Evolutionary conservation across 92 coral and sea anemone genomes (phyloP).

Genomic region (Palythoa grandiflora): DNA sequence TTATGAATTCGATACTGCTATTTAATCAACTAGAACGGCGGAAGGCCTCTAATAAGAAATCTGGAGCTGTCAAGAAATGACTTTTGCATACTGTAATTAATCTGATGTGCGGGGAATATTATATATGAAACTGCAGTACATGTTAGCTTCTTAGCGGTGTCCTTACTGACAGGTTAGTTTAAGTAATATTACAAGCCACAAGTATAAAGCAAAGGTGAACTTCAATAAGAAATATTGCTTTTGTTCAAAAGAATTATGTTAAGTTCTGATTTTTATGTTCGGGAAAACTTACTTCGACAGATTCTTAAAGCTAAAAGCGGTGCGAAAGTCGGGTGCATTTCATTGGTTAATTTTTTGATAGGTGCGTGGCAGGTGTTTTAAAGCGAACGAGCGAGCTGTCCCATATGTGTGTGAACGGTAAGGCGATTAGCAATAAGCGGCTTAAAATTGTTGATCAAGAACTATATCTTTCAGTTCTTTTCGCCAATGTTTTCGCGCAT

Average conservation of each 20-base stretch:
- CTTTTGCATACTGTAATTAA: constrained; percentile 32
- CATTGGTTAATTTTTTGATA: constrained; percentile 30
- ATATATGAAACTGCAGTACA: not conserved
- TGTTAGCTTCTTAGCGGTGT: not conserved
- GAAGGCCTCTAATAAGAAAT: constrained; percentile 22
- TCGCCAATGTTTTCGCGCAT: not conserved
- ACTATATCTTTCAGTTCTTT: not conserved
- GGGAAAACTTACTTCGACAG: constrained; percentile 1
- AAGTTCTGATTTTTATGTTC: not conserved
- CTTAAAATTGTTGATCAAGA: not conserved
- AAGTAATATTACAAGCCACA: not conserved
- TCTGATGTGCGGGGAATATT: constrained; percentile 13
- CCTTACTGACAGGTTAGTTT: not conserved
- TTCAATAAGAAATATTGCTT: constrained; percentile 1
- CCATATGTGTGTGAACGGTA: not conserved
- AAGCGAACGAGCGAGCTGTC: not conserved
- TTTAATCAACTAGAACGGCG: constrained; percentile 18
- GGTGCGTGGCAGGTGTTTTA: constrained; percentile 26
- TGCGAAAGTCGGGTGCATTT: not conserved
- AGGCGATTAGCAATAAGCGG: not conserved
- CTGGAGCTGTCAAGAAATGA: constrained; percentile 24
- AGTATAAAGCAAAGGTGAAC: not conserved
- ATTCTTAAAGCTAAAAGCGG: not conserved
- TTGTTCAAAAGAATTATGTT: not conserved
- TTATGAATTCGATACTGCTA: constrained; percentile 34